phyloP scores from a whole-genome alignment of 2,113 vertebrate species.

The Bufo gargarizans region DNA sequence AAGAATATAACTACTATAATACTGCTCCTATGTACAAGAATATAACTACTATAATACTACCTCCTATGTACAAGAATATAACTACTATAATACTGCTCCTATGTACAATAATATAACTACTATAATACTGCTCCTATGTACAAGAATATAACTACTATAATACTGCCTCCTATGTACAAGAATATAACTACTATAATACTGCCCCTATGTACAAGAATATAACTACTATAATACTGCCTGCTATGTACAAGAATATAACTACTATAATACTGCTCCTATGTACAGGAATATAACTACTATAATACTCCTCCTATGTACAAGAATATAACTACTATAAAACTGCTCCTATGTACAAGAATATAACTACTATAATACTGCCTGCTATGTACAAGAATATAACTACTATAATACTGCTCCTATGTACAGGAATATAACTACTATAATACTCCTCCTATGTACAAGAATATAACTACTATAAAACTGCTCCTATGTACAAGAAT shows the following conservation, averaged over 20 bases:
- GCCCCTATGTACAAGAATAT: too few species aligned
- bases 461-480: slow-evolving; percentile 18
- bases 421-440: slow-evolving; percentile 5
- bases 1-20: background rate
- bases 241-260: too few species aligned
- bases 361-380: too few species aligned
- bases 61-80: slow-evolving; percentile 2
- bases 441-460: slow-evolving; percentile 1
- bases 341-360: background rate
- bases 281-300: slow-evolving; percentile 9
- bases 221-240: too few species aligned
- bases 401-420: background rate
- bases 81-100: slow-evolving; percentile 10
- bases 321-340: slow-evolving; percentile 1
- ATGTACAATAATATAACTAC: slow-evolving; percentile 9
- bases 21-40: background rate
- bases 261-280: background rate
- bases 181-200: too few species aligned
- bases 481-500: background rate
- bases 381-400: background rate
- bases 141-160: slow-evolving; percentile 7
- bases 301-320: background rate
- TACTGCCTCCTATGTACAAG: background rate
- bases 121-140: background rate
- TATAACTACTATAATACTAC: slow-evolving; percentile 8